Evolutionary conservation across 2,113 vertebrate genomes (phyloP), one percentile per base, ranked within the genome.

Genomic region (Muscicapa adusta): DNA sequence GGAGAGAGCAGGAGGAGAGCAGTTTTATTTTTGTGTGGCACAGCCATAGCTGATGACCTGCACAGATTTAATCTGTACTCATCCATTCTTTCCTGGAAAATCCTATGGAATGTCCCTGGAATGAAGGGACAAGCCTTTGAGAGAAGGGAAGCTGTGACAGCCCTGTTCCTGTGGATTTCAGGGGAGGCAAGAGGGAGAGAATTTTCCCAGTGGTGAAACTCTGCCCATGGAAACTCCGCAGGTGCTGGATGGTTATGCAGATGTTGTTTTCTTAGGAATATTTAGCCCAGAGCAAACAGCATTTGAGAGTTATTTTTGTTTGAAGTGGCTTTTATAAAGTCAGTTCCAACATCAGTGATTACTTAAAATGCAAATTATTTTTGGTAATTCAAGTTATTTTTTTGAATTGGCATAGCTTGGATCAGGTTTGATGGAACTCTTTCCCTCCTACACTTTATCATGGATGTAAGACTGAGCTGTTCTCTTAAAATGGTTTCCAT

Each of bases 321-420:
- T 91, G 80, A 96, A 96, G 96, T 97, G 95, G 85, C 88, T 97
- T 97, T 94, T 91, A 63, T 85, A 88, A 95, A 86, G 74, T 70
- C 61, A 31, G 62, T 88, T 91, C 83, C 63, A 91, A 10, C 51
- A 95, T n/a, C 53, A 76, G 38, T 75, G 20, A 67, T 94, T 88
- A 93, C 60, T 96, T 89, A 95, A 78, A 66, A 93, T 84, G 87
- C 62, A 86, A 67, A 90, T 91, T 51, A 42, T 43, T 73, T 84
- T 79, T 89, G 61, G 60, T 94, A 77, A 85, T 71, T 85, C 26
- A 33, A 54, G 83, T 82, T n/a, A 4, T 5, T 51, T 87, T 84
- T 81, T 85, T 80, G 11, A 79, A 80, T 85, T 28, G 9, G 82
- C 36, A 33, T 42, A 60, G 63, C 60, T 68, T 87, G 81, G 67